Evolutionary conservation across 2,113 vertebrate genomes (phyloP), one percentile per base, ranked within the genome.

Genomic region (Atrichornis clamosus): DNA sequence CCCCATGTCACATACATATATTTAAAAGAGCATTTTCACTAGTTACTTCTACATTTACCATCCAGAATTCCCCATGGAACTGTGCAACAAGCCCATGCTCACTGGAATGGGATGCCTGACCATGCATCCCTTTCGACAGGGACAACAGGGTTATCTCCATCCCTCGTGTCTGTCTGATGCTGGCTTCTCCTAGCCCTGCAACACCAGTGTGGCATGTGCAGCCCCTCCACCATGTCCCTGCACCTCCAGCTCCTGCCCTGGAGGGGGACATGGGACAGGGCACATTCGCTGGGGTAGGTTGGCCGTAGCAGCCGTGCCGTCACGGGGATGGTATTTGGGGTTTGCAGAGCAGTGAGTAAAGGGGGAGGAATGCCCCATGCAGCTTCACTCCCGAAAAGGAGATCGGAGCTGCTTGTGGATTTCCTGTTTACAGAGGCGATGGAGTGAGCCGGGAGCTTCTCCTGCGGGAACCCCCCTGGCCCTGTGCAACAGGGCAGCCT

Each of bases 301-400:
- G 41, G 81, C 65, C 13, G 15, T 15, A 69, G 69, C 47, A 83
- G 80, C 41, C 10, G 0, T 67, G 56, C 35, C 0, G 21, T 95
- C 91, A 90, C 0, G 0, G 75, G 33, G 82, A 85, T 72, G 83
- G 91, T 84, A 74, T 91, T 67, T 89, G 84, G 83, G 95, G 91
- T 95, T 94, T 95, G 88, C 63, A 88, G 79, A 88, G 47, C 83
- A 56, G 59, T 94, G 96, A 97, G 81, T 95, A 94, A 97, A 93
- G 53, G 49, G 41, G 81, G 78, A 97, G 78, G 96, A 97, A 97
- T 97, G 88, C 94, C 93, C 80, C 11, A 41, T 35, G 47, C 1
- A 0, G 59, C 63, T 83, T 86, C 22, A 0, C 81, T 97, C 95
- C 96, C 15, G 9, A 96, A 96, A 94, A 96, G 95, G 93, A 96